Evolutionary conservation across 1,140 invertebrate genomes (phyloP), one percentile per base, ranked within the genome.

Genomic region (Heliothis subflexa): DNA sequence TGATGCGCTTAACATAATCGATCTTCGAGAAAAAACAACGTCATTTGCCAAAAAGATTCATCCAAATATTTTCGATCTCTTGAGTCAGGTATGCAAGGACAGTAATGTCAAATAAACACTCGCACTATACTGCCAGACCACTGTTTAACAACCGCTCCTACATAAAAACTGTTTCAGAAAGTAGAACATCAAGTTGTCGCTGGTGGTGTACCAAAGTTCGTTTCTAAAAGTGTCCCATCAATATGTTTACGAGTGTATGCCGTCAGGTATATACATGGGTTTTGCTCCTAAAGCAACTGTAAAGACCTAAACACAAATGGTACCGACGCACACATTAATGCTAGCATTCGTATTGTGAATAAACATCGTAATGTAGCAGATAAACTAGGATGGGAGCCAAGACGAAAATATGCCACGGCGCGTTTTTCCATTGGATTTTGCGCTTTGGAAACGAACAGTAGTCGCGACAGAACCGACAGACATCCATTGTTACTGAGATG

Each of bases 281-380:
- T 82, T 83, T 85, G 83, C 82, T 78, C 57, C 80, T 57, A 85
- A 82, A 88, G 68, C 82, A 79, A 83, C 83, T 83, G 83, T 80
- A 86, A 82, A 89, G 81, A 87, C 85, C 80, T 80, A 82, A 89
- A 87, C 87, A 91, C 87, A 89, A 94, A 91, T 91, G 87, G 90
- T 84, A 78, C 85, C 87, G 87, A 93, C 90, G 88, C 92, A 92
- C 91, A 91, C 91, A 93, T 93, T 91, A 93, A 93, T 92, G 91
- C 83, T 90, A 90, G 83, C 90, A 91, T 93, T 92, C 88, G 93
- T 93, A 94, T 94, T 94, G 91, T 94, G 93, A 93, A 93, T 94
- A 94, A 94, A 94, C 93, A 94, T 94, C 92, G 92, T 93, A 93
- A 94, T 94, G 93, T 93, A 94, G 90, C 93, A 93, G 93, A 94